These are phyloP conservation scores for Cosmia pyralina DNA, from an alignment of 2,888 invertebrate species.

Conservation along the genomic window DNA sequence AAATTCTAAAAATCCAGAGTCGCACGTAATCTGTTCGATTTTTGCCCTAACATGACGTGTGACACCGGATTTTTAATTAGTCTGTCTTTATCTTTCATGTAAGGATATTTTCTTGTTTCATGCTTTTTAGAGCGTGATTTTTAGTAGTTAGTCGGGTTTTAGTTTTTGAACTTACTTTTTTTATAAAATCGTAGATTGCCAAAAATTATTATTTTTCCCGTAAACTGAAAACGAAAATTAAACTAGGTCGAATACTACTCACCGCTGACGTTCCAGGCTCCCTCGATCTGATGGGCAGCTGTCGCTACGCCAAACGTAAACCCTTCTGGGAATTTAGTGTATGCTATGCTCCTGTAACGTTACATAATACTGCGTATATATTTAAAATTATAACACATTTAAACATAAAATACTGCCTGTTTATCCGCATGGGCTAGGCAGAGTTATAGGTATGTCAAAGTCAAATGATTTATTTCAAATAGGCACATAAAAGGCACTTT, in stretches of 20 bases:
- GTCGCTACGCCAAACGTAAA: conserved; percentile 89
- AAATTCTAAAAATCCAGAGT: too few species aligned
- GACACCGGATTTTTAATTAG: too few species aligned
- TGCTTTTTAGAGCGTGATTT: too few species aligned
- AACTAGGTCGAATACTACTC: conserved; percentile 74
- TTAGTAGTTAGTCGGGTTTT: too few species aligned
- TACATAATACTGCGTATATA: background rate
- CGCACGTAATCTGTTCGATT: too few species aligned
- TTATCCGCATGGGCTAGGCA: background rate
- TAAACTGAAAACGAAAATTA: background rate
- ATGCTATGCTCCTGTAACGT: conserved; percentile 74
- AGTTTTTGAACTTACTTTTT: background rate
- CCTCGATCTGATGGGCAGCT: conserved; percentile 91
- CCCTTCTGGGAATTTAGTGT: conserved; percentile 86
- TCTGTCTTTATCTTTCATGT: too few species aligned
- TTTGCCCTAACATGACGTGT: too few species aligned
- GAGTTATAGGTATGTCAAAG: too few species aligned
- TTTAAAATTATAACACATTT: background rate
- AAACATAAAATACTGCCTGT: background rate
- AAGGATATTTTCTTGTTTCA: too few species aligned
- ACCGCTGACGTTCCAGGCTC: conserved; percentile 91
- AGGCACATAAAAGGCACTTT: too few species aligned
- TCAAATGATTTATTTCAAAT: too few species aligned
- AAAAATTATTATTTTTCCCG: background rate
- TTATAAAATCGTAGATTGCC: background rate